A percentile compares a stretch with the other conserved stretches of the same genome.
Conservation (phyloP, 1,140 invertebrate genomes). For the Semibalanus balanoides region DNA sequence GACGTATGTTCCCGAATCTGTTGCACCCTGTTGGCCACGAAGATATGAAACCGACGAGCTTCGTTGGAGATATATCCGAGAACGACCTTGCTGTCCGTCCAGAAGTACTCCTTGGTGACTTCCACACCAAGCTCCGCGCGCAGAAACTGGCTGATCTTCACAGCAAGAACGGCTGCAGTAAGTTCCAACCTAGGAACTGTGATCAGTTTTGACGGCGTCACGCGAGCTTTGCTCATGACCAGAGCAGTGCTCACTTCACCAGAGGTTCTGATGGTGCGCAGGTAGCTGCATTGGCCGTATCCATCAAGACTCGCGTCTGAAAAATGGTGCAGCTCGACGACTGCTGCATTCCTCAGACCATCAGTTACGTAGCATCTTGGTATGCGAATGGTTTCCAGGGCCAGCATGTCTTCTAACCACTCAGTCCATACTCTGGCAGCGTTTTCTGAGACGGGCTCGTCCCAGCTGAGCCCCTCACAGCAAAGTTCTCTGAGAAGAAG, state of each 20-base stretch:
- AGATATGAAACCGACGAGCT: constrained; percentile 6
- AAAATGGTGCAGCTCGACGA: not conserved
- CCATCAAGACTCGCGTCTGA: not conserved
- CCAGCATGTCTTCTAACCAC: not conserved
- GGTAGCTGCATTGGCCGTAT: not conserved
- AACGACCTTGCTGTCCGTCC: constrained; percentile 6
- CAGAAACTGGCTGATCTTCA: not conserved
- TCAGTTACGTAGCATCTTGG: not conserved
- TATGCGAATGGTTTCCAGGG: not conserved
- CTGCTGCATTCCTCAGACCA: not conserved
- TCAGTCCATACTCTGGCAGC: not conserved
- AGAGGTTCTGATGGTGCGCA: not conserved
- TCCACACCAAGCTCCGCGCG: not conserved
- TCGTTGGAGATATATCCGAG: constrained; percentile 8
- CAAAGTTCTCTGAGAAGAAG: not conserved
- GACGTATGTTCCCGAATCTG: not conserved
- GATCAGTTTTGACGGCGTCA: not conserved
- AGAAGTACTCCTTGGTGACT: not conserved
- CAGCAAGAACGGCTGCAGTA: not conserved
- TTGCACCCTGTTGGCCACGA: constrained; percentile 6
- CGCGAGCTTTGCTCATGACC: not conserved
- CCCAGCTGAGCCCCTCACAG: not conserved
- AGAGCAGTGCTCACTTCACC: not conserved
- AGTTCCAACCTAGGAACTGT: constrained; percentile 7
- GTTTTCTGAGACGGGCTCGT: not conserved